Evolutionary conservation across 2,113 vertebrate species (phyloP).

Genomic region (Sinocyclocheilus grahami): DNA sequence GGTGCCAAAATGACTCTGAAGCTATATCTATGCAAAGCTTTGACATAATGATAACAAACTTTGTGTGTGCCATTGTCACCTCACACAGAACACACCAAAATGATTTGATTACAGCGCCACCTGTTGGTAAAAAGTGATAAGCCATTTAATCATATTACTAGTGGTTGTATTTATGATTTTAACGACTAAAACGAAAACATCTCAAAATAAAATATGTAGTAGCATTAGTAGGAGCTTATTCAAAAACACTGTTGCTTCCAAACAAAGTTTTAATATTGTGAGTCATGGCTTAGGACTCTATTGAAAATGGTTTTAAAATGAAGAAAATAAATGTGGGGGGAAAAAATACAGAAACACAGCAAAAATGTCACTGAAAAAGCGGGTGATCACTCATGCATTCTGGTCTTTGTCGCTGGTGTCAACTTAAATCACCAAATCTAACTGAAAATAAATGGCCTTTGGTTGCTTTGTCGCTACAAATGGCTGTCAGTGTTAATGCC

Average conservation of each 20-base stretch:
- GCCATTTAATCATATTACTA: too few species aligned
- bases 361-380: background rate
- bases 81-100: too few species aligned
- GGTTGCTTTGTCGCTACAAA: background rate
- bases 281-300: background rate
- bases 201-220: too few species aligned
- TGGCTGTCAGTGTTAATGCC: background rate
- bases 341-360: background rate
- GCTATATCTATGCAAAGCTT: too few species aligned
- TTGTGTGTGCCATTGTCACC: too few species aligned
- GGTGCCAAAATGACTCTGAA: too few species aligned
- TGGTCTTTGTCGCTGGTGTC: background rate
- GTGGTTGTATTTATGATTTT: too few species aligned
- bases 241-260: background rate
- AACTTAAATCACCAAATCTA: constrained; percentile 5
- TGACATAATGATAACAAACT: too few species aligned
- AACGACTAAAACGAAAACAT: too few species aligned
- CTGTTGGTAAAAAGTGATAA: too few species aligned
- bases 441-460: background rate
- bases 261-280: background rate
- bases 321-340: background rate
- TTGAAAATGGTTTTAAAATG: background rate
- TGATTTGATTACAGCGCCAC: too few species aligned
- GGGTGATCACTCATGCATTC: background rate
- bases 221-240: background rate